Conservation (phyloP, 2,888 invertebrate species). For the Bombylius major region DNA sequence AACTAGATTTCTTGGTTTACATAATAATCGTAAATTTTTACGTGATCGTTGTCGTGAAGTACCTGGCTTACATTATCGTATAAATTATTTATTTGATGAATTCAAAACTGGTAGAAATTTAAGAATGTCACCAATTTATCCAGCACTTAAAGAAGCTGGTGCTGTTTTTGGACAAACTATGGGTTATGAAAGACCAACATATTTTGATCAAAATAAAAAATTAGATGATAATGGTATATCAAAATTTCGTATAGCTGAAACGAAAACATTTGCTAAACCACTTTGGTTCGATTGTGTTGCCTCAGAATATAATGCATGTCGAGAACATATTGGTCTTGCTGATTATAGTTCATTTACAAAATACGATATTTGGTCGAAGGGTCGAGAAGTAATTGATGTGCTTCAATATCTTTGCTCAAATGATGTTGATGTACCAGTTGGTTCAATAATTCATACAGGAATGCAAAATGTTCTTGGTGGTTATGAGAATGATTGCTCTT, state of each 20-base stretch:
- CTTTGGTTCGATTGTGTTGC: slow-evolving; percentile 84
- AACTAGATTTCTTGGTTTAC: slow-evolving; percentile 78
- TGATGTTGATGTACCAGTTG: slow-evolving; percentile 86
- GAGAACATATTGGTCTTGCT: slow-evolving; percentile 82
- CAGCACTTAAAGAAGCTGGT: slow-evolving; percentile 76
- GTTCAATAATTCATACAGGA: slow-evolving; percentile 91
- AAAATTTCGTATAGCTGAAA: slow-evolving; percentile 53
- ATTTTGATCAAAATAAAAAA: slow-evolving; percentile 56
- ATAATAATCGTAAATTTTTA: slow-evolving; percentile 88
- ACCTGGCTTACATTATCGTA: slow-evolving; percentile 71
- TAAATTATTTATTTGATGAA: slow-evolving; percentile 75
- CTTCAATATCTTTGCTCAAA: slow-evolving; percentile 92
- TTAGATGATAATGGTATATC: slow-evolving; percentile 32
- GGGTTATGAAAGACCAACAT: slow-evolving; percentile 93
- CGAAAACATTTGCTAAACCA: slow-evolving; percentile 81
- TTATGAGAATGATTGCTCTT: slow-evolving; percentile 95
- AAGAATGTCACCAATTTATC: slow-evolving; percentile 89
- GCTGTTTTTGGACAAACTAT: slow-evolving; percentile 95
- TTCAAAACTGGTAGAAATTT: slow-evolving; percentile 80
- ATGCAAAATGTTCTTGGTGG: slow-evolving; percentile 94
- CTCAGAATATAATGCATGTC: slow-evolving; percentile 82
- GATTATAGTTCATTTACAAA: slow-evolving; percentile 98
- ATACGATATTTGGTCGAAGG: slow-evolving; percentile 85
- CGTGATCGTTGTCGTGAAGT: slow-evolving; percentile 85
- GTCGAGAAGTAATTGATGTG: slow-evolving; percentile 73